These are phyloP conservation scores for Columba guinea DNA, from an alignment of 2,797 vertebrate species.

Conservation along the genomic window DNA sequence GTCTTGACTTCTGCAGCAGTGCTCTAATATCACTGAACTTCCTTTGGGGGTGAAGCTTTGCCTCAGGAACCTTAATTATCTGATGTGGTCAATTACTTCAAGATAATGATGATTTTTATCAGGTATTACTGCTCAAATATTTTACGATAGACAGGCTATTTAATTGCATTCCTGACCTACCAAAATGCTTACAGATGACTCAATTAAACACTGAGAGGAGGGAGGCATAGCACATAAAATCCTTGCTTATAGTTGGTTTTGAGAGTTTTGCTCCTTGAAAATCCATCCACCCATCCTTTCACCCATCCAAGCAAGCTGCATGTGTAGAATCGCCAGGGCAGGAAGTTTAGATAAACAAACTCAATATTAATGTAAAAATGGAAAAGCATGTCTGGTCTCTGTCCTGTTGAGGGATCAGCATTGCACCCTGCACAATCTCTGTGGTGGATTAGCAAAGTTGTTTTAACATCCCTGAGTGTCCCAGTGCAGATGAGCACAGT, in stretches of 20 bases:
- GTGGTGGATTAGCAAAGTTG: neutral
- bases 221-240: neutral
- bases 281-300: neutral
- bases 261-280: conserved; percentile 5
- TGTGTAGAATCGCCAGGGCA: neutral
- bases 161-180: conserved; percentile 75
- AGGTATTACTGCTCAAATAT: conserved; percentile 73
- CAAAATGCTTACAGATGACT: conserved; percentile 72
- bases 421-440: neutral
- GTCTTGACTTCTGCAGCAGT: conserved; percentile 46
- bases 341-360: neutral
- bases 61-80: conserved; percentile 76
- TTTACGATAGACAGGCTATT: conserved; percentile 70
- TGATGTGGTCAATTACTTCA: conserved; percentile 77
- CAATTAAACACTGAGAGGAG: conserved; percentile 51
- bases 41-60: conserved; percentile 68
- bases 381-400: neutral
- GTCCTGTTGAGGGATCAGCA: neutral
- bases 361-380: neutral
- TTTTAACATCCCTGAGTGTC: neutral
- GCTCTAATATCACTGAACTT: conserved; percentile 70
- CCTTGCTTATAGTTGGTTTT: neutral
- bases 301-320: neutral
- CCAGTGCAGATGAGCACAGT: fast-evolving
- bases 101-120: conserved; percentile 77